These are phyloP conservation scores for Hofmannophila pseudospretella DNA, from an alignment of 2,888 invertebrate species.

Conservation along the genomic window DNA sequence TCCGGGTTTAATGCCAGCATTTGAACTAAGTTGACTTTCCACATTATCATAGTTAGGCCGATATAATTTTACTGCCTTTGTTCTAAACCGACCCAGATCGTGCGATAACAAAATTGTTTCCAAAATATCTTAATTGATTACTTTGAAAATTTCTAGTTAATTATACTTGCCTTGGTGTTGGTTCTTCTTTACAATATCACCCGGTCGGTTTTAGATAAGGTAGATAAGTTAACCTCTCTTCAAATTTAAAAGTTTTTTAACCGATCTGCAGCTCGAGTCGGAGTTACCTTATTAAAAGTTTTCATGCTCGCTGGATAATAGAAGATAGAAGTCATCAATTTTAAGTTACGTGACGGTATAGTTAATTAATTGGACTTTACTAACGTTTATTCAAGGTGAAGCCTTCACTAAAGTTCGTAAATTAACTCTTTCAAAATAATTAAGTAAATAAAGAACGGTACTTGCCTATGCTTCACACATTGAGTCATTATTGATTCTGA, in stretches of 20 bases:
- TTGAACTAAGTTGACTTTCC: no score
- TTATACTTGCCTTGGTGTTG: background rate
- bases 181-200: background rate
- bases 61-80: no score
- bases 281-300: slow-evolving; percentile 8
- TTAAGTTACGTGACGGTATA: slow-evolving; percentile 6
- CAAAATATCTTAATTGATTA: no score
- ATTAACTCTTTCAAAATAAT: no score
- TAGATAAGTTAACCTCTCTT: slow-evolving; percentile 7
- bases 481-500: background rate
- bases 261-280: slow-evolving; percentile 2
- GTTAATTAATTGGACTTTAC: slow-evolving; percentile 3
- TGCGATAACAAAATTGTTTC: no score
- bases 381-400: background rate
- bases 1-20: no score
- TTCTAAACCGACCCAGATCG: no score
- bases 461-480: no score
- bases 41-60: no score
- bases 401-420: no score
- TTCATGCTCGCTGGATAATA: background rate
- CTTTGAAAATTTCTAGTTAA: background rate
- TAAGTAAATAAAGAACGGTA: no score
- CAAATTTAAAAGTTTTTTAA: slow-evolving; percentile 10
- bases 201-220: slow-evolving; percentile 5
- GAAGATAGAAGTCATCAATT: slow-evolving; percentile 6